Percentiles rank a stretch among this genome's conserved stretches.
Evolutionary conservation across 2,888 invertebrate species (phyloP).

Genomic region (Imbricaverruca yamaguchii): DNA sequence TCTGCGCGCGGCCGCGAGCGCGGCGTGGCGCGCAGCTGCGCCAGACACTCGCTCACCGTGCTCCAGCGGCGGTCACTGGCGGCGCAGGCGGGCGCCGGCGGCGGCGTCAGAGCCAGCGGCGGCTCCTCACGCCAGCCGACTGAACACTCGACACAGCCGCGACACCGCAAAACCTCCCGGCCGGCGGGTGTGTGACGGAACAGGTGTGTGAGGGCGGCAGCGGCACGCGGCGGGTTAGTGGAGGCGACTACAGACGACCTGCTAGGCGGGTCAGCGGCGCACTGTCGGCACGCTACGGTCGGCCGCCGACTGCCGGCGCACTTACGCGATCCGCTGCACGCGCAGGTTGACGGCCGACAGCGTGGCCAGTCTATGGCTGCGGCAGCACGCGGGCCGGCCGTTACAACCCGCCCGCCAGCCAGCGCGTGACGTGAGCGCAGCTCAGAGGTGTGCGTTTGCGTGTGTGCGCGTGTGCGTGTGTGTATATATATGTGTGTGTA

Average conservation of each 20-base stretch:
- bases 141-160: neutral
- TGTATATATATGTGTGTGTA: too few relatives aligned
- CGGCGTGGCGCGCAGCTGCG: slow-evolving; percentile 4
- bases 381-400: neutral
- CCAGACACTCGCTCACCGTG: slow-evolving; percentile 6
- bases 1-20: neutral
- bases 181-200: neutral
- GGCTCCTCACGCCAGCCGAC: neutral
- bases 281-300: too few relatives aligned
- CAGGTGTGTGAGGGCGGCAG: neutral
- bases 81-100: neutral
- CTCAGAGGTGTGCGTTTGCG: too few relatives aligned
- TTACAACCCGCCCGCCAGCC: neutral
- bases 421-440: neutral
- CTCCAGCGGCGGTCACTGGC: neutral
- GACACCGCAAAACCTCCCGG: neutral
- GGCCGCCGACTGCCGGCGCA: slow-evolving; percentile 39
- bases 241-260: neutral
- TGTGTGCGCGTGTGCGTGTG: too few relatives aligned
- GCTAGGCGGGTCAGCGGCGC: too few relatives aligned
- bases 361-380: slow-evolving; percentile 55
- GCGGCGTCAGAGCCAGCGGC: neutral
- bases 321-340: slow-evolving; percentile 89
- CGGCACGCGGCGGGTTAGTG: neutral
- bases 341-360: slow-evolving; percentile 86